Percentiles rank a stretch among this genome's conserved stretches.
Evolutionary conservation across 2,888 invertebrate genomes (phyloP).

Genomic region (Acanthosepion esculentum): DNA sequence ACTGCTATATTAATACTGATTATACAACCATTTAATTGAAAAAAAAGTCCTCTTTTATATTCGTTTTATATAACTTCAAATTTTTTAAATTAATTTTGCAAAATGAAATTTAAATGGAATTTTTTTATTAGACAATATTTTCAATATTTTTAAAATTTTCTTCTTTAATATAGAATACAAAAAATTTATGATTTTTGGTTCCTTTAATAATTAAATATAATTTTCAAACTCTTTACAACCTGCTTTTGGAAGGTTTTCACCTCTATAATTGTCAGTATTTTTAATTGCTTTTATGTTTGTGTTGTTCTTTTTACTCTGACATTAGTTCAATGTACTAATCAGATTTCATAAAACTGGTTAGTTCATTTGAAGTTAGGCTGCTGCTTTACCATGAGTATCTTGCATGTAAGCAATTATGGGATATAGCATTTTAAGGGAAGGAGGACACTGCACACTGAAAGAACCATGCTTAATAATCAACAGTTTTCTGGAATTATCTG

Average conservation of each 20-base stretch:
- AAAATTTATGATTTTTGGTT: too few species aligned
- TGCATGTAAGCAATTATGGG: not conserved
- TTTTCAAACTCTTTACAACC: not conserved
- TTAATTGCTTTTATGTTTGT: constrained; percentile 36
- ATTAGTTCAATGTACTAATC: not conserved
- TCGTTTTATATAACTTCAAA: not conserved
- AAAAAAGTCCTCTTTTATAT: not conserved
- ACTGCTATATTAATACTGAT: not conserved
- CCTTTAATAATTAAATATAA: not conserved
- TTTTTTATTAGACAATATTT: not conserved
- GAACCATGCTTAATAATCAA: not conserved
- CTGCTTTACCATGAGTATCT: not conserved
- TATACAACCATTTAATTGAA: not conserved
- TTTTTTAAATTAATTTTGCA: not conserved
- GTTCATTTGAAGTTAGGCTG: not conserved
- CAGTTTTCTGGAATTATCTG: not conserved
- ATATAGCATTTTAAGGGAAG: not conserved
- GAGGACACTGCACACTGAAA: not conserved
- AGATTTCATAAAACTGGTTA: not conserved
- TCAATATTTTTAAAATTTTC: not conserved
- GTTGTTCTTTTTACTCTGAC: not conserved
- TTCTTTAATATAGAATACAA: not conserved
- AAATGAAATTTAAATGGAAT: not conserved
- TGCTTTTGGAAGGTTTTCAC: not conserved
- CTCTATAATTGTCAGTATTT: not conserved